Evolutionary conservation across 2,797 vertebrate genomes (phyloP).

Genomic region (Muraenolepis orangiensis): DNA sequence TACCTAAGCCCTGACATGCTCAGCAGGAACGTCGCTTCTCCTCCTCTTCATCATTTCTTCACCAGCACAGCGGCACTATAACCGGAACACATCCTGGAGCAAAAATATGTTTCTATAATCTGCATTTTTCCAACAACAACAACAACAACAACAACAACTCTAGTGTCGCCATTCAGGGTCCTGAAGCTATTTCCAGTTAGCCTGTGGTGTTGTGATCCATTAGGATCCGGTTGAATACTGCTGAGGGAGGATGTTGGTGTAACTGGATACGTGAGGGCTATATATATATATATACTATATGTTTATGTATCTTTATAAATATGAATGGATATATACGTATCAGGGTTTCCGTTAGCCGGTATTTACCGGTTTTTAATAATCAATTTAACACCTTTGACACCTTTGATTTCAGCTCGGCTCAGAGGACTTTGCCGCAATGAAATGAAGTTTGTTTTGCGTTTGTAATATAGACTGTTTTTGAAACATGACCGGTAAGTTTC

Average conservation of each 20-base stretch:
- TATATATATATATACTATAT: slow-evolving; percentile 46
- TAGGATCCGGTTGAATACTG: slow-evolving; percentile 22
- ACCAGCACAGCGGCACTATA: slow-evolving; percentile 71
- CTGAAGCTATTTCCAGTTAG: not conserved
- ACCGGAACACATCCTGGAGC: slow-evolving; percentile 64
- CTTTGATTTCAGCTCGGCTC: too few species aligned
- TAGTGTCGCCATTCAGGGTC: not conserved
- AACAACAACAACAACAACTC: slow-evolving; percentile 27
- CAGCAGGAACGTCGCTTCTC: slow-evolving; percentile 67
- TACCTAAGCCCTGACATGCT: slow-evolving; percentile 64
- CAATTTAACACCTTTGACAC: too few species aligned
- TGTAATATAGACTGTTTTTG: too few species aligned
- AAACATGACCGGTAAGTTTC: too few species aligned
- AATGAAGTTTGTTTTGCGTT: too few species aligned
- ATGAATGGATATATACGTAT: too few species aligned
- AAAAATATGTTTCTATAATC: slow-evolving; percentile 66
- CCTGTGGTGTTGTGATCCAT: not conserved
- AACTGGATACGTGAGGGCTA: slow-evolving; percentile 25
- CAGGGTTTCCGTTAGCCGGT: too few species aligned
- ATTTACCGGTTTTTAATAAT: too few species aligned
- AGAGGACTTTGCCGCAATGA: too few species aligned
- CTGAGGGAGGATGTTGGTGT: slow-evolving; percentile 55
- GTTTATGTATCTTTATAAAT: too few species aligned
- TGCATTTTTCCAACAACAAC: slow-evolving; percentile 72
- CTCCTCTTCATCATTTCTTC: slow-evolving; percentile 80